Evolutionary conservation across 1,140 invertebrate genomes (phyloP).

Genomic region (Melitaea cinxia): DNA sequence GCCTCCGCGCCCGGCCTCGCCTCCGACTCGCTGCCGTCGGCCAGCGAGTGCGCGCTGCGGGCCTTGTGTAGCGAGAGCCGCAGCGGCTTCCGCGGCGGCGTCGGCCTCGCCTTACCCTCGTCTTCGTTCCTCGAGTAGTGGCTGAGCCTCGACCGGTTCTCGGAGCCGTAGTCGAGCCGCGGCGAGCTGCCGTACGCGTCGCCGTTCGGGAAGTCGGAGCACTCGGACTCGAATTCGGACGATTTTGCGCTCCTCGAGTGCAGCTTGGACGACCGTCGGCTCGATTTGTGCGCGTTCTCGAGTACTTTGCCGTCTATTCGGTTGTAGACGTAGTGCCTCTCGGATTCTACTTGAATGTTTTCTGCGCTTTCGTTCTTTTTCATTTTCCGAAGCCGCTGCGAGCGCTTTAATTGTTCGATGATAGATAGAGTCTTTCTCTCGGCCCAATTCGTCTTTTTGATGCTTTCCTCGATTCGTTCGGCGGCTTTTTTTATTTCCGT

Average conservation of each 20-base stretch:
- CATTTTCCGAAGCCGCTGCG: conserved; percentile 66
- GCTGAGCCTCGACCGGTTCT: conserved; percentile 76
- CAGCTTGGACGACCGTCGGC: conserved; percentile 68
- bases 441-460: conserved; percentile 78
- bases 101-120: conserved; percentile 83
- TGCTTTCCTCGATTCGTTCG: conserved; percentile 71
- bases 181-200: conserved; percentile 70
- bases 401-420: conserved; percentile 73
- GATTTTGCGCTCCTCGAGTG: conserved; percentile 85
- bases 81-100: conserved; percentile 92
- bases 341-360: conserved; percentile 64
- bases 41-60: conserved; percentile 90
- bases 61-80: conserved; percentile 91
- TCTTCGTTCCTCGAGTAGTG: conserved; percentile 77
- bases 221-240: conserved; percentile 85
- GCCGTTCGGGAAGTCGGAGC: conserved; percentile 75
- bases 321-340: conserved; percentile 70
- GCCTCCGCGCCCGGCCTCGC: conserved; percentile 55
- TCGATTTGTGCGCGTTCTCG: conserved; percentile 79
- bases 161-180: conserved; percentile 82
- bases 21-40: conserved; percentile 70
- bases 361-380: conserved; percentile 74
- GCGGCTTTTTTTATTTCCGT: conserved; percentile 66
- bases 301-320: conserved; percentile 79
- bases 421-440: conserved; percentile 73